phyloP scores from a whole-genome alignment of 2,888 invertebrate species.

The Folsomia candida region DNA sequence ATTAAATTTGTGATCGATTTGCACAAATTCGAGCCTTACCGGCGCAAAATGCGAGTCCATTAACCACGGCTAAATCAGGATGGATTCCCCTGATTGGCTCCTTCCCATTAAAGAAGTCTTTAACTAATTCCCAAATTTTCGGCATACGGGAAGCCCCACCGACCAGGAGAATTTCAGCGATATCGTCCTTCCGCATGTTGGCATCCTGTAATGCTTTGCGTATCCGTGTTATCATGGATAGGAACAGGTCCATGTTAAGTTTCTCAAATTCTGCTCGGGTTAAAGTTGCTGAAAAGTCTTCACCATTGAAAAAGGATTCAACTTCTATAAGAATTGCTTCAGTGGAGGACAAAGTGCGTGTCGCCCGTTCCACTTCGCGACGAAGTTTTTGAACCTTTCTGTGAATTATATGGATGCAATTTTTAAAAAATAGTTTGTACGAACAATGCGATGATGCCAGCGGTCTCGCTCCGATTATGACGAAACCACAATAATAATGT shows the following conservation, averaged over 20 bases:
- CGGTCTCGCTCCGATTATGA: too few relatives aligned
- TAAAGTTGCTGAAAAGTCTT: not conserved
- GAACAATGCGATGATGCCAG: too few relatives aligned
- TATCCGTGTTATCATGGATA: not conserved
- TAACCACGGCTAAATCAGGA: slow-evolving; percentile 58
- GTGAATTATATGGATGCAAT: not conserved
- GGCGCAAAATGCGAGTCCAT: slow-evolving; percentile 64
- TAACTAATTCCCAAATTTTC: not conserved
- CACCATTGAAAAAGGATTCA: not conserved
- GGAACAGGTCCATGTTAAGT: not conserved
- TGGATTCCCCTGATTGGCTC: not conserved
- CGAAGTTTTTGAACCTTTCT: slow-evolving; percentile 10
- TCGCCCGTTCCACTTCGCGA: slow-evolving; percentile 4
- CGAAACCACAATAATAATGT: too few relatives aligned
- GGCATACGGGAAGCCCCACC: not conserved
- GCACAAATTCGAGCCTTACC: slow-evolving; percentile 53
- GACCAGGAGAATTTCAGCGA: not conserved
- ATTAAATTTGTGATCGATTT: slow-evolving; percentile 57
- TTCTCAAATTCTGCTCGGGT: slow-evolving; percentile 6
- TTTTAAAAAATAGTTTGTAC: not conserved
- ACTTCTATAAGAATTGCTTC: not conserved
- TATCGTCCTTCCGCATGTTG: not conserved
- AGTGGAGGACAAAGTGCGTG: not conserved
- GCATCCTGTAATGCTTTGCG: not conserved
- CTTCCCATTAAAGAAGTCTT: not conserved